Conservation (phyloP, 2,113 vertebrate genomes). For the Epinephelus cyanopodus region DNA sequence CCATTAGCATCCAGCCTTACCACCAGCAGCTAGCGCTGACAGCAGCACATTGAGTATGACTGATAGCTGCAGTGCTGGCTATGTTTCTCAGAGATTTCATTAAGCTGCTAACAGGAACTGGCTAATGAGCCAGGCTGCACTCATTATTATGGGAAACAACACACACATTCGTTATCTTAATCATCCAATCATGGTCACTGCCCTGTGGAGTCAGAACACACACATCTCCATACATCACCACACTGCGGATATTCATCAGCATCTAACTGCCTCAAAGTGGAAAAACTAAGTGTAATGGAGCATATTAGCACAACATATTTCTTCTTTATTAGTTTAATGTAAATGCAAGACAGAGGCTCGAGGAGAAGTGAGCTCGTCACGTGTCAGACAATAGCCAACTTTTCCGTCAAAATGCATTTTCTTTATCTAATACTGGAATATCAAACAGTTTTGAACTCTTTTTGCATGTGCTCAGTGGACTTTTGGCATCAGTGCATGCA, state of each 20-base stretch:
- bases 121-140: conserved; percentile 69
- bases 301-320: conserved; percentile 43
- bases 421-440: neutral
- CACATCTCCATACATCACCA: conserved; percentile 58
- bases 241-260: conserved; percentile 49
- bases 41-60: conserved; percentile 46
- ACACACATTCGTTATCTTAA: conserved; percentile 70
- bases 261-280: conserved; percentile 44
- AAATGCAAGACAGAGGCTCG: conserved; percentile 13
- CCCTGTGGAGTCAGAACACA: conserved; percentile 57
- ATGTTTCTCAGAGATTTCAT: conserved; percentile 61
- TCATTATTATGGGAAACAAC: conserved; percentile 70
- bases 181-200: conserved; percentile 66
- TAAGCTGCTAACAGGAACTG: conserved; percentile 62
- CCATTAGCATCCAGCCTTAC: conserved; percentile 3
- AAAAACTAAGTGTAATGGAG: conserved; percentile 49
- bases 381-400: neutral
- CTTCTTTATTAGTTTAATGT: conserved; percentile 35
- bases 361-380: neutral
- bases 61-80: conserved; percentile 40
- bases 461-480: neutral
- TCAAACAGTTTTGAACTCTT: neutral
- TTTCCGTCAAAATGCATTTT: neutral
- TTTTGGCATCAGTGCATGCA: neutral
- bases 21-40: conserved; percentile 11